Base-by-base conservation (phyloP, 2,888 invertebrate genomes). In the Cryptocheilus praepositus region DNA sequence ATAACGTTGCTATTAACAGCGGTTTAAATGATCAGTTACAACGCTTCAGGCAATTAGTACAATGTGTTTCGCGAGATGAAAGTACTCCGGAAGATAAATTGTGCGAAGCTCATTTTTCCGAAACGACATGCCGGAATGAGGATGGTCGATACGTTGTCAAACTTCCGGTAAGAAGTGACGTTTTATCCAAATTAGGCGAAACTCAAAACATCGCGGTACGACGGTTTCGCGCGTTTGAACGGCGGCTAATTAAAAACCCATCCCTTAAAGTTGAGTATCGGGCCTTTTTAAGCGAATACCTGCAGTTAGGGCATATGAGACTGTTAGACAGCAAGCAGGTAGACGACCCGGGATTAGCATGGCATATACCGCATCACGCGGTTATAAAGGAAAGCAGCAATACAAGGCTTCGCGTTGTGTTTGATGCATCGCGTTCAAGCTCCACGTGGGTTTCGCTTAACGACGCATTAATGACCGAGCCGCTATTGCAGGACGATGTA, bases 21-120 rank as follows among this genome's bases (percentile, higher is more conserved):
- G 5, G 25, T 25, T 5, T 25, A 25, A 5, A 25, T 25, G 25
- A 5, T 25, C 25, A 3, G 3, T 25, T n/a, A 11, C 18, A 11
- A 8, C 28, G 16, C 18, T 72, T 72, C 45, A 69, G 66, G 66
- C 63, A 67, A 28, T 49, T 72, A 3, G 56, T 19, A 0, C 11
- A 43, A 5, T 3, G 43, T 0, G 0, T 18, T 2, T 13, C n/a
- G 13, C 3, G 4, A 0, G 28, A 43, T 3, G 0, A 5, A 13
- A 4, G 16, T n/a, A 16, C 56, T 0, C 3, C 11, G 56, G 56
- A 56, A 5, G 44, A 56, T 2, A 16, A 13, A 8, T 11, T 4
- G 0, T 45, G 44, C 56, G 44, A 56, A 18, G 7, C 11, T 8
- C 11, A 16, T 15, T 44, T 44, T n/a, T 0, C 3, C 0, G 11